These are phyloP conservation scores for Lamellibrachia luymesi DNA, from an alignment of 1,140 invertebrate species.

Conservation along the genomic window DNA sequence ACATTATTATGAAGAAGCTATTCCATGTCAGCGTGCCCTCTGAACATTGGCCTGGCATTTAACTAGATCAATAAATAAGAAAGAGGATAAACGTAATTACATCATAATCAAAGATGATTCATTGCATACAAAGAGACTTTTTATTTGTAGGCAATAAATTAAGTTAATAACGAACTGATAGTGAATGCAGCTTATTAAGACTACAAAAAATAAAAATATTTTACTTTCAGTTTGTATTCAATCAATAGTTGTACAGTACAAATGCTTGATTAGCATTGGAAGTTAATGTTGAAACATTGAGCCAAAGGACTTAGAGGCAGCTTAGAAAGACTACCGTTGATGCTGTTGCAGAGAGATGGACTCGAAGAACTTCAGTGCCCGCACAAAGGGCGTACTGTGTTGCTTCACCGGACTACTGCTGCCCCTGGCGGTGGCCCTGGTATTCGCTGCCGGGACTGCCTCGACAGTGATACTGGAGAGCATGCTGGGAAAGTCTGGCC, in stretches of 20 bases:
- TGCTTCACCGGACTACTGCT: constrained; percentile 54
- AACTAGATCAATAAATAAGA: no score
- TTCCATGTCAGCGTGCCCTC: no score
- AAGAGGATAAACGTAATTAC: no score
- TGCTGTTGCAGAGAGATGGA: constrained; percentile 41
- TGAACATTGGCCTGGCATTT: no score
- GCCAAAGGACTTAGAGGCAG: neutral
- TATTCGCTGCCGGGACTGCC: constrained; percentile 52
- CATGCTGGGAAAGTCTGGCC: constrained; percentile 47
- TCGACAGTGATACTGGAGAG: constrained; percentile 48
- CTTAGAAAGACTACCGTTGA: neutral
- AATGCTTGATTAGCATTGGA: neutral
- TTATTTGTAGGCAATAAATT: no score
- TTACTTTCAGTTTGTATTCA: neutral
- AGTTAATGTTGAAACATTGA: neutral
- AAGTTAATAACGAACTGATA: no score
- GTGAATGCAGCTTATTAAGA: no score
- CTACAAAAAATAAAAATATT: neutral
- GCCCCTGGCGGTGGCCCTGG: constrained; percentile 54
- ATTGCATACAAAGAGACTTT: no score
- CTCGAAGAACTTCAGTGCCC: constrained; percentile 44
- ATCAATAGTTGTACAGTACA: neutral
- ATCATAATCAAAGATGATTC: no score
- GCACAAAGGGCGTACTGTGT: constrained; percentile 51
- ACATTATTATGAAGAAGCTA: no score